A percentile compares a stretch with the other conserved stretches of the same genome.
These are phyloP conservation scores for Matsumyia berberina DNA, from an alignment of 2,888 invertebrate genomes.

Conservation along the genomic window DNA sequence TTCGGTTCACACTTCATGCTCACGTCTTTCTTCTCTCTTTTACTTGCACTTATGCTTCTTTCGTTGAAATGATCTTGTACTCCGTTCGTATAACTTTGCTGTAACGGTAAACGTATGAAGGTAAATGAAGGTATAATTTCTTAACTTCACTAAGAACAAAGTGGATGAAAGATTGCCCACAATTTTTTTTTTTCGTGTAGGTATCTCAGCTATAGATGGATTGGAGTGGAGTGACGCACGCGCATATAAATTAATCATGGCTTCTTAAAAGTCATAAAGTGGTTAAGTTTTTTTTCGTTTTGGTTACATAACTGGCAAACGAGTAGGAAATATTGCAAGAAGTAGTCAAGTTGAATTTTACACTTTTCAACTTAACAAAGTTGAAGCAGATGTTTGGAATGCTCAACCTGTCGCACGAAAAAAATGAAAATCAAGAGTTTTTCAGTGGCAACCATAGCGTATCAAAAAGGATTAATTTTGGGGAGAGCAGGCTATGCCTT, in stretches of 20 bases:
- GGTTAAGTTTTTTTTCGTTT: conserved; percentile 21
- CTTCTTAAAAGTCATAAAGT: conserved; percentile 55
- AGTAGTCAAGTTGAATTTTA: not conserved
- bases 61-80: conserved; percentile 43
- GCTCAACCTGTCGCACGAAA: too few relatives aligned
- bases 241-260: conserved; percentile 72
- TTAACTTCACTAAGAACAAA: conserved; percentile 54
- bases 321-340: conserved; percentile 16
- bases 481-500: too few relatives aligned
- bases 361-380: conserved; percentile 1
- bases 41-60: conserved; percentile 28
- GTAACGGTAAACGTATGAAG: conserved; percentile 68
- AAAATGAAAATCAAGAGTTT: too few relatives aligned
- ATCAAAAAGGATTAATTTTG: too few relatives aligned
- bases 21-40: not conserved
- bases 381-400: not conserved
- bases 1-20: conserved; percentile 54
- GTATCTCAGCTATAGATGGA: conserved; percentile 55
- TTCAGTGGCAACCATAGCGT: too few relatives aligned
- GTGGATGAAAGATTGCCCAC: conserved; percentile 57
- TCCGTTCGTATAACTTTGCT: conserved; percentile 39
- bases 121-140: conserved; percentile 64
- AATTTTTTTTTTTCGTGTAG: conserved; percentile 17
- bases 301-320: conserved; percentile 38
- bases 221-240: conserved; percentile 65